Evolutionary conservation across 92 coral and sea anemone genomes (phyloP).

Genomic region (Phenganax stokvisi): DNA sequence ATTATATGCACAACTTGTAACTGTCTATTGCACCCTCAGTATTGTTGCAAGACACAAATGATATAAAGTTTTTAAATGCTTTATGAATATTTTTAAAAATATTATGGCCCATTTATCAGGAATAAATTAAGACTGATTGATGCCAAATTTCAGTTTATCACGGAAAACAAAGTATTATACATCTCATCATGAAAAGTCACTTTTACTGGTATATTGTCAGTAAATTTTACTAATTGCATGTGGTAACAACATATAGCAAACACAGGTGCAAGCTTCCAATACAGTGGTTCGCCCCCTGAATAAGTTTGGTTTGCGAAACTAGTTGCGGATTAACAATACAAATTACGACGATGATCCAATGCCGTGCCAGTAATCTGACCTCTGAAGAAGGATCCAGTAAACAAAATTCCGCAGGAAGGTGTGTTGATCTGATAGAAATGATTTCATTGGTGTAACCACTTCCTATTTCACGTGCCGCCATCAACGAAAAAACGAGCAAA

Average conservation of each 20-base stretch:
- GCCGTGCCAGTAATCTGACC: conserved; percentile 4
- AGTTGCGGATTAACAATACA: background rate
- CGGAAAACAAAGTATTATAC: too few species aligned
- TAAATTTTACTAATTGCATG: too few species aligned
- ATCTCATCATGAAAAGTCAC: too few species aligned
- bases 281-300: too few species aligned
- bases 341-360: background rate
- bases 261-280: too few species aligned
- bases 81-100: too few species aligned
- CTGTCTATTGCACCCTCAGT: background rate
- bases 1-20: too few species aligned
- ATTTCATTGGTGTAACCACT: conserved; percentile 25
- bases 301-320: too few species aligned
- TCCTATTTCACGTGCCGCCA: conserved; percentile 8
- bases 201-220: too few species aligned
- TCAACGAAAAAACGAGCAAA: background rate
- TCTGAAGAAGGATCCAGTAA: conserved; percentile 7
- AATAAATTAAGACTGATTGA: background rate
- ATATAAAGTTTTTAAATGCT: background rate
- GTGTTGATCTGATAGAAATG: conserved; percentile 23
- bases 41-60: background rate
- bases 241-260: too few species aligned
- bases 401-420: conserved; percentile 24
- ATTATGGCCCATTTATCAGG: background rate
- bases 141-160: background rate